Evolutionary conservation across 2,888 invertebrate species (phyloP), one percentile per base, ranked within the genome.

Genomic region (Scelioninae gen. 2): DNA sequence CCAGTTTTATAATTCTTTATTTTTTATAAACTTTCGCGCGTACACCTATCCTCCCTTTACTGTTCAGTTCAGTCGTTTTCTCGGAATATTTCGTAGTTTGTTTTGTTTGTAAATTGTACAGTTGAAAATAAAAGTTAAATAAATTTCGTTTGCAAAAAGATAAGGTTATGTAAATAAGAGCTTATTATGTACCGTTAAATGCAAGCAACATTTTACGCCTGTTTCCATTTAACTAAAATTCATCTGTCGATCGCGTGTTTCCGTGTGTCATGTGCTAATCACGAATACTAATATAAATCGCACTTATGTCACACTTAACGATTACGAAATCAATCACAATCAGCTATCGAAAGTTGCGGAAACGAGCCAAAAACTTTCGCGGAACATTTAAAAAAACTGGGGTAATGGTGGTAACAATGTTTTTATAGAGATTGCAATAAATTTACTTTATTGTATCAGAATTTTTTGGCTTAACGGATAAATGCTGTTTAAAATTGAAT

Each of bases 261-360:
- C 65, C 65, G 65, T 55, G 28, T 65, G 48, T 39, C 55, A 37
- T 39, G 46, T 35, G 46, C 55, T 55, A 65, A 55, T 65, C 55
- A 55, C 37, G 46, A 37, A 55, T 25, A 46, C 55, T 37, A 55
- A 55, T 37, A 55, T 39, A 48, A 65, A 48, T 55, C 39, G 11
- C 53, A 55, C 64, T 55, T 64, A 67, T 68, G 46, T 60, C 52
- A 60, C 43, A 43, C 15, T 48, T 25, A 19, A 35, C 37, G 60
- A 72, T 79, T 80, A 75, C 79, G 75, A 77, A 76, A 75, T 64
- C 48, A 74, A 76, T 75, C 70, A 68, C 43, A 76, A 76, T 72
- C 74, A 33, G 28, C 58, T 70, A n/a, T 78, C 73, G 78, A 79
- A 79, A 80, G 79, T 79, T 76, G 74, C 78, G 78, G 78, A 80